Evolutionary conservation across 2,797 vertebrate species (phyloP).

Genomic region (Coregonus sp.): DNA sequence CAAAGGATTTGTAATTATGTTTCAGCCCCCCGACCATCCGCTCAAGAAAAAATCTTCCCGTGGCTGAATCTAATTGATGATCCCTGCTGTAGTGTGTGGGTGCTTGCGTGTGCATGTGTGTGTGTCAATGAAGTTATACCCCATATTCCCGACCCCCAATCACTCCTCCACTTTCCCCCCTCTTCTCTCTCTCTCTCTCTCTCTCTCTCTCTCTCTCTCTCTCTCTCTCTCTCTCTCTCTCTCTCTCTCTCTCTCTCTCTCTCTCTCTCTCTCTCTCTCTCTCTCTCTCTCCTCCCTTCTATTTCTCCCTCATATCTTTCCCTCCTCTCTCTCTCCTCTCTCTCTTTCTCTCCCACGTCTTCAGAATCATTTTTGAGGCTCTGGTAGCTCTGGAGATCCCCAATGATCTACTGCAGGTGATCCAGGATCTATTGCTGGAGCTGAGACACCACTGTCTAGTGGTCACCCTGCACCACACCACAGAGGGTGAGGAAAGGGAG

Average conservation of each 20-base stretch:
- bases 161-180: neutral
- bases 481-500: no score
- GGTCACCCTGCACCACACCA: conserved; percentile 67
- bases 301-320: no score
- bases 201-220: neutral
- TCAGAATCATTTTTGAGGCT: conserved; percentile 88
- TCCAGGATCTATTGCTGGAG: conserved; percentile 93
- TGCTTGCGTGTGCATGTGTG: neutral
- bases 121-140: neutral
- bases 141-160: neutral
- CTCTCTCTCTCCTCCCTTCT: no score
- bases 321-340: no score
- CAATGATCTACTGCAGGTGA: conserved; percentile 91
- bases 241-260: neutral
- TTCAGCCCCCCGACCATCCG: no score
- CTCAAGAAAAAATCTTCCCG: no score
- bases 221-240: neutral
- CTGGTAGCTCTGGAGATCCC: conserved; percentile 93
- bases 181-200: neutral
- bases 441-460: conserved; percentile 71
- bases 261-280: neutral
- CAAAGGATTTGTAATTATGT: no score
- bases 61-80: no score
- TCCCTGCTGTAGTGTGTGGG: neutral
- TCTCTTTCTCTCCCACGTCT: no score